A percentile compares a stretch with the other conserved stretches of the same genome.
phyloP scores from a whole-genome alignment of 2,113 vertebrate genomes.

The Pao palembangensis region DNA sequence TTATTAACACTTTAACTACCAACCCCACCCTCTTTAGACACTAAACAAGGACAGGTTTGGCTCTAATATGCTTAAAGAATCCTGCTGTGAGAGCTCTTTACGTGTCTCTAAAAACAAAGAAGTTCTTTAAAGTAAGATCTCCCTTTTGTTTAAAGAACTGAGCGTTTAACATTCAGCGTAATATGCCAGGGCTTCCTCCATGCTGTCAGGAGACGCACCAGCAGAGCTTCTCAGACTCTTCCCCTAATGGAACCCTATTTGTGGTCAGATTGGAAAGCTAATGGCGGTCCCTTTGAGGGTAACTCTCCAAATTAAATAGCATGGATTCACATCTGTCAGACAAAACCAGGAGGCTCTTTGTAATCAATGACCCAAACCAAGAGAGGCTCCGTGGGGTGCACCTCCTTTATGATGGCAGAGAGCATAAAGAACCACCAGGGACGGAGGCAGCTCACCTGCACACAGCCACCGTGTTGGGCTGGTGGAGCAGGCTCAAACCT shows the following conservation, averaged over 20 bases:
- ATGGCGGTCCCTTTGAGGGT: slow-evolving; percentile 79
- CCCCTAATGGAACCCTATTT: slow-evolving; percentile 80
- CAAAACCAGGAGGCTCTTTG: slow-evolving; percentile 82
- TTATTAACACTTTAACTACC: slow-evolving; percentile 83
- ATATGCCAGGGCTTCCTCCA: slow-evolving; percentile 53
- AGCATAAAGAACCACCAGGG: slow-evolving; percentile 71
- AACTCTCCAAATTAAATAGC: slow-evolving; percentile 81
- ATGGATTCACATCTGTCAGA: slow-evolving; percentile 83
- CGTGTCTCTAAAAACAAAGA: slow-evolving; percentile 71
- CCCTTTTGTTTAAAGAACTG: slow-evolving; percentile 75
- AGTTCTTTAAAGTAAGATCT: slow-evolving; percentile 72
- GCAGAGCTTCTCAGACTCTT: slow-evolving; percentile 71
- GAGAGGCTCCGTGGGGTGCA: slow-evolving; percentile 69
- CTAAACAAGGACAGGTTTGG: slow-evolving; percentile 77
- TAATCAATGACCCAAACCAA: slow-evolving; percentile 81
- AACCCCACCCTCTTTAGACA: slow-evolving; percentile 79
- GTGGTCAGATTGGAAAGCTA: slow-evolving; percentile 79
- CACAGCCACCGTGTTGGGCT: slow-evolving; percentile 64
- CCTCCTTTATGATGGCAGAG: slow-evolving; percentile 66
- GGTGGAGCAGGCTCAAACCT: slow-evolving; percentile 40
- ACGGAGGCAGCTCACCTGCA: slow-evolving; percentile 73
- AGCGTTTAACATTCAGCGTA: slow-evolving; percentile 73
- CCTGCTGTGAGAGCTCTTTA: slow-evolving; percentile 68
- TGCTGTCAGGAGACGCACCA: slow-evolving; percentile 66
- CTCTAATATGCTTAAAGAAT: slow-evolving; percentile 73